Percentiles rank a stretch among this genome's conserved stretches.
Conservation (phyloP, 2,888 invertebrate species). For the Tenthredo scrophulariae region DNA sequence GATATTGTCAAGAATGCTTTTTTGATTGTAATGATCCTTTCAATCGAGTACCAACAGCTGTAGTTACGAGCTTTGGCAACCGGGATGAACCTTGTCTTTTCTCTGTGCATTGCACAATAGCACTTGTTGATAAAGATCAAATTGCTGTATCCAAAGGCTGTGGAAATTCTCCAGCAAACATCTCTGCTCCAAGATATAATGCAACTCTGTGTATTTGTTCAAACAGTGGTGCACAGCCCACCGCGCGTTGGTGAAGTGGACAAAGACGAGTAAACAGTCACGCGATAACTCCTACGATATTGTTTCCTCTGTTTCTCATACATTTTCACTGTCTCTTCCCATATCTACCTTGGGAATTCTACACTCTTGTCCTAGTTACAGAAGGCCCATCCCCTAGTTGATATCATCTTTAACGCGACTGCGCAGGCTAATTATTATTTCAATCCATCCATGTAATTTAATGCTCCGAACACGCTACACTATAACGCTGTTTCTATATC, state of each 20-base stretch:
- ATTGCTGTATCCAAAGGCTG: neutral
- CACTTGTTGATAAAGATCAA: slow-evolving; percentile 17
- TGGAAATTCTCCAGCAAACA: neutral
- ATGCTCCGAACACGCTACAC: neutral
- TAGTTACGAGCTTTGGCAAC: neutral
- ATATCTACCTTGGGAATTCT: neutral
- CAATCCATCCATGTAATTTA: neutral
- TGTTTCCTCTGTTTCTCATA: slow-evolving; percentile 21
- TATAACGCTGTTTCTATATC: neutral
- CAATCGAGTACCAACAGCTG: neutral
- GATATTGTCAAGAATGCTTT: neutral
- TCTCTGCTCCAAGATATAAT: neutral
- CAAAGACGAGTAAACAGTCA: slow-evolving; percentile 30
- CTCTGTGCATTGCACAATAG: neutral
- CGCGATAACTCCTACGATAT: slow-evolving; percentile 21
- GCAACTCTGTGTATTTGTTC: slow-evolving; percentile 5
- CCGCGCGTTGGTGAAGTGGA: neutral
- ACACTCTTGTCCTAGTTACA: neutral
- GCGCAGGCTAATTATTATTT: slow-evolving; percentile 8
- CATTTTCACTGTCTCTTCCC: slow-evolving; percentile 13
- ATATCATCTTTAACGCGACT: slow-evolving; percentile 11
- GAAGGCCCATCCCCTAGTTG: neutral
- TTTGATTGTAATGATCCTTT: neutral
- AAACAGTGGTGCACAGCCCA: neutral
- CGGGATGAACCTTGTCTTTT: neutral